These are phyloP conservation scores for Ictalurus furcatus DNA, from an alignment of 2,113 vertebrate species.

Conservation along the genomic window DNA sequence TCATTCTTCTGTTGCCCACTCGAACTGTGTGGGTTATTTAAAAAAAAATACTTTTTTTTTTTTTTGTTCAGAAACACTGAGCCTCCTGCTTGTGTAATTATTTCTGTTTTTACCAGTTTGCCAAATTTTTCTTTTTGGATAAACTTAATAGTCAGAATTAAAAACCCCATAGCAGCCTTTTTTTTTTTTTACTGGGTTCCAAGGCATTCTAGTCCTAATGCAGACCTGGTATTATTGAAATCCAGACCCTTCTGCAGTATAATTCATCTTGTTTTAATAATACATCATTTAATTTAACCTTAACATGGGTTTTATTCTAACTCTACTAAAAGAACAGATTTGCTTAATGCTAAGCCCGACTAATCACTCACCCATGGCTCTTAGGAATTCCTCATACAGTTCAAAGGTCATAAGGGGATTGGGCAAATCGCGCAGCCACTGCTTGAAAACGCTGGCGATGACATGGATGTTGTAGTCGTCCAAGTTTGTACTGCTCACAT, in stretches of 20 bases:
- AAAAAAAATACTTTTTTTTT: too few species aligned
- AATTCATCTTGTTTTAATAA: background rate
- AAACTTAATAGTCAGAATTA: background rate
- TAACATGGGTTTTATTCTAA: background rate
- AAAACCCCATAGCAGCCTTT: background rate
- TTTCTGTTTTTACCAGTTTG: background rate
- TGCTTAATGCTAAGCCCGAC: background rate
- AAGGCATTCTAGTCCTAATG: background rate
- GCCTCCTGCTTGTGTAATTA: background rate
- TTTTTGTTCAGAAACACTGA: background rate
- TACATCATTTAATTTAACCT: background rate
- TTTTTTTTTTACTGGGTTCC: background rate
- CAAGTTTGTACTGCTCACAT: constrained; percentile 87
- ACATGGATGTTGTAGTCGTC: constrained; percentile 99
- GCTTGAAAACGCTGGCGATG: constrained; percentile 96
- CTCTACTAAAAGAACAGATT: background rate
- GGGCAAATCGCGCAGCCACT: constrained; percentile 96
- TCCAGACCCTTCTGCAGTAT: background rate
- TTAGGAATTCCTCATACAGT: constrained; percentile 94
- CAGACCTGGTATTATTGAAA: background rate
- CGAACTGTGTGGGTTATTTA: background rate
- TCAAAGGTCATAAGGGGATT: constrained; percentile 98
- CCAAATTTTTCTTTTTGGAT: too few species aligned
- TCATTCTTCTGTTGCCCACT: background rate
- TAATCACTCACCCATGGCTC: constrained; percentile 85